phyloP scores from a whole-genome alignment of 2,113 vertebrate species.

The Carassius auratus region DNA sequence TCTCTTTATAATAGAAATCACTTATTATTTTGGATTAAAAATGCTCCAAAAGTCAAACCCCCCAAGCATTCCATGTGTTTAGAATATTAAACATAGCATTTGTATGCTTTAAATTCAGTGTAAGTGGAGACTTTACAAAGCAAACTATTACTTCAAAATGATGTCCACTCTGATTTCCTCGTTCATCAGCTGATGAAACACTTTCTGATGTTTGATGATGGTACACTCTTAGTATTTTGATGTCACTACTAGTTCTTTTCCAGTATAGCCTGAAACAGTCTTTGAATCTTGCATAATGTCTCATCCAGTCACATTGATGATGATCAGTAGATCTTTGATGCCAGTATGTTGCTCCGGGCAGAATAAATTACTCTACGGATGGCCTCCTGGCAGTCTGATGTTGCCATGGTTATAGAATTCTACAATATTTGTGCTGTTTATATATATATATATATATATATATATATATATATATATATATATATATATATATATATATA shows the following conservation, averaged over 20 bases:
- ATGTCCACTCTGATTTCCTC: neutral
- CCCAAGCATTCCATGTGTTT: conserved; percentile 3
- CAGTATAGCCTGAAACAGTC: conserved; percentile 2
- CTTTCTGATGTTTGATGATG: conserved; percentile 1
- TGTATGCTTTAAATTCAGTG: neutral
- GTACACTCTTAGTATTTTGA: conserved; percentile 1
- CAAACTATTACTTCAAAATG: conserved; percentile 13
- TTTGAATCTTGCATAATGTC: conserved; percentile 20
- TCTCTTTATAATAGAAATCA: neutral
- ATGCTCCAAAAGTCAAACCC: neutral
- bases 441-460: too few species aligned
- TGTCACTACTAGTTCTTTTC: neutral
- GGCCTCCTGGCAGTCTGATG: conserved; percentile 1
- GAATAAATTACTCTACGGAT: conserved; percentile 17
- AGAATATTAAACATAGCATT: neutral
- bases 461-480: too few species aligned
- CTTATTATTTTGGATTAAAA: neutral
- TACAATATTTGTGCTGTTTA: neutral
- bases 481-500: too few species aligned
- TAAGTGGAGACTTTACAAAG: conserved; percentile 9
- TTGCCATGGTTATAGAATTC: neutral
- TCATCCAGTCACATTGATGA: conserved; percentile 11
- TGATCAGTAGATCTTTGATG: conserved; percentile 12
- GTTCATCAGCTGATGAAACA: neutral
- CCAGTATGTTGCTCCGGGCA: conserved; percentile 12